A percentile compares a stretch with the other conserved stretches of the same genome.
These are phyloP conservation scores for Fulmarus glacialis DNA, from an alignment of 2,113 vertebrate genomes.

Conservation along the genomic window DNA sequence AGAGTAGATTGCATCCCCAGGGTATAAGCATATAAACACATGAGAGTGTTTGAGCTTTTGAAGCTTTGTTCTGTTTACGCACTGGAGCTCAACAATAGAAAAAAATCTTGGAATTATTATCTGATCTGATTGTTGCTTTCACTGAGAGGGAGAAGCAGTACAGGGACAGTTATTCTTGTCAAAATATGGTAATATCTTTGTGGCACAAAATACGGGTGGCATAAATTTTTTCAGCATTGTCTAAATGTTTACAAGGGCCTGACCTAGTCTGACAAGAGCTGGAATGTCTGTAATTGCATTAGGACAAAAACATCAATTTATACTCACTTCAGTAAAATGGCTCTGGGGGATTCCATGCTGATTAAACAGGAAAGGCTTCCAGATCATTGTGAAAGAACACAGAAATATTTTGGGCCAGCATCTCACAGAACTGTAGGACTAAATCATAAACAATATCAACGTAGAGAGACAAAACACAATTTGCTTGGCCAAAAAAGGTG, in stretches of 20 bases:
- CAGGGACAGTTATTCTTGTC: not conserved
- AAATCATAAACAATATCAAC: not conserved
- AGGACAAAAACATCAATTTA: not conserved
- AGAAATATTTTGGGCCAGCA: not conserved
- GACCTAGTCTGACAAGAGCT: not conserved
- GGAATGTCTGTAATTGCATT: not conserved
- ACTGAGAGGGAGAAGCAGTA: not conserved
- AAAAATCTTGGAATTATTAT: not conserved
- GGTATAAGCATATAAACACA: not conserved
- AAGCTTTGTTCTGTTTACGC: not conserved
- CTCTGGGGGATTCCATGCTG: not conserved
- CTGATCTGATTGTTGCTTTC: not conserved
- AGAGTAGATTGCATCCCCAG: not conserved
- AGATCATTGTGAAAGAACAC: not conserved
- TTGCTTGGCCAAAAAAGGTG: not conserved
- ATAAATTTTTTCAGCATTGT: not conserved
- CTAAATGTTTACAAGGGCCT: not conserved
- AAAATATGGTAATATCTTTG: not conserved
- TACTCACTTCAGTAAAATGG: not conserved
- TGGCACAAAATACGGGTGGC: not conserved
- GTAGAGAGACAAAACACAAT: not conserved
- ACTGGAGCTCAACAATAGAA: not conserved
- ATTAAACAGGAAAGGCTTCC: not conserved
- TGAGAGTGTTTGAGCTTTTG: not conserved
- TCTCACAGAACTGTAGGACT: not conserved